Evolutionary conservation across 2,888 invertebrate genomes (phyloP).

Genomic region (Theretra japonica): DNA sequence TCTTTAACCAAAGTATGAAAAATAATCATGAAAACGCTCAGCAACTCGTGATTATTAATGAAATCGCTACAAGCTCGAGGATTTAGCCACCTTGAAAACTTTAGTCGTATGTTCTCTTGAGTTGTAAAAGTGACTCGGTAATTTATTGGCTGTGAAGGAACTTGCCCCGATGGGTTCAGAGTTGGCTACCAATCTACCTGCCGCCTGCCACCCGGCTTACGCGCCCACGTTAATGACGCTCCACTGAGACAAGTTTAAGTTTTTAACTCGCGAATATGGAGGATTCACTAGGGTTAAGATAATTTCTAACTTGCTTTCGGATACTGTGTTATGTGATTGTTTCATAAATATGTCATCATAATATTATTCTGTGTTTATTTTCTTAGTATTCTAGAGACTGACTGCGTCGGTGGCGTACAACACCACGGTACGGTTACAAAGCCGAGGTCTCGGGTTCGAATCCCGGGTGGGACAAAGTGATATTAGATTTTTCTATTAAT

Average conservation of each 20-base stretch:
- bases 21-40: background rate
- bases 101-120: slow-evolving; percentile 74
- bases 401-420: too few species aligned
- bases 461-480: too few species aligned
- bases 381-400: background rate
- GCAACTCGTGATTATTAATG: background rate
- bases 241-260: slow-evolving; percentile 15
- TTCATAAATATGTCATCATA: background rate
- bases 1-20: too few species aligned
- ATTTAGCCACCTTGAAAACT: slow-evolving; percentile 54
- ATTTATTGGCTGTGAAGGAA: slow-evolving; percentile 80
- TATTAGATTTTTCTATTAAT: too few species aligned
- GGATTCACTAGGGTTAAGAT: background rate
- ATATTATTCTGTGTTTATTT: background rate
- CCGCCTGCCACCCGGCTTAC: slow-evolving; percentile 31
- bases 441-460: too few species aligned
- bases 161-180: slow-evolving; percentile 62
- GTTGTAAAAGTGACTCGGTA: slow-evolving; percentile 81
- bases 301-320: background rate
- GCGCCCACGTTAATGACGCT: slow-evolving; percentile 11
- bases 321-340: background rate
- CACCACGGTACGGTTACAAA: too few species aligned
- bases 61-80: slow-evolving; percentile 33
- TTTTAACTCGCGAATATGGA: slow-evolving; percentile 16
- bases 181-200: slow-evolving; percentile 60